Conservation (phyloP, 2,888 invertebrate species). For the Lithosia quadra region DNA sequence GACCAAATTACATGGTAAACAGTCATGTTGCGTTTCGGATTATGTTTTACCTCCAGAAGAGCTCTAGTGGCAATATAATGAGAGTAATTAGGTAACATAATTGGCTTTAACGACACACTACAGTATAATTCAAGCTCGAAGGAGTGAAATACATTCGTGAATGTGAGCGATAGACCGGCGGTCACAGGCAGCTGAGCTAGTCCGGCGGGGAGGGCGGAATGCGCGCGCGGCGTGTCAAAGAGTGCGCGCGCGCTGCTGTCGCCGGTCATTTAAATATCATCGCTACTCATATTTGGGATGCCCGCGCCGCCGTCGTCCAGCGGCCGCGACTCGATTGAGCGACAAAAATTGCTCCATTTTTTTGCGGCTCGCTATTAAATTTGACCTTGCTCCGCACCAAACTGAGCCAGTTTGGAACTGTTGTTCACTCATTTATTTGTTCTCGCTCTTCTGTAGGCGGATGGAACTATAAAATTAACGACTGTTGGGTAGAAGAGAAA, state of each 20-base stretch:
- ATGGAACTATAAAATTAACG: neutral
- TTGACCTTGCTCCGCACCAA: constrained; percentile 45
- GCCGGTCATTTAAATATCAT: constrained; percentile 70
- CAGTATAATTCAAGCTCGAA: neutral
- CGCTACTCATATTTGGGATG: constrained; percentile 61
- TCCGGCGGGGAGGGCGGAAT: constrained; percentile 29
- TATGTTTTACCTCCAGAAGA: neutral
- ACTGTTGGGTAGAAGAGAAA: neutral
- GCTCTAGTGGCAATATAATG: neutral
- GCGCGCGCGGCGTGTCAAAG: constrained; percentile 54
- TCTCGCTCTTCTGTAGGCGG: neutral
- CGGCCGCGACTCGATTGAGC: constrained; percentile 58
- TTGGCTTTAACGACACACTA: neutral
- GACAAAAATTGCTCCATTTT: constrained; percentile 68
- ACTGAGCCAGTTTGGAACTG: constrained; percentile 10
- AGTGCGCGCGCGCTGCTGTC: constrained; percentile 48
- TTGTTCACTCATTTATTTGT: constrained; percentile 21
- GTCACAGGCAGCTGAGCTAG: constrained; percentile 9
- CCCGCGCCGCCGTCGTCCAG: constrained; percentile 36
- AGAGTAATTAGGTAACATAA: neutral
- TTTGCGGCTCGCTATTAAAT: constrained; percentile 48
- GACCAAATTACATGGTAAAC: neutral
- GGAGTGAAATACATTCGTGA: neutral
- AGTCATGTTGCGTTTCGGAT: neutral
- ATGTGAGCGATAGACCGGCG: neutral